Conservation (phyloP, 2,113 vertebrate species). For the Sialia sialis region DNA sequence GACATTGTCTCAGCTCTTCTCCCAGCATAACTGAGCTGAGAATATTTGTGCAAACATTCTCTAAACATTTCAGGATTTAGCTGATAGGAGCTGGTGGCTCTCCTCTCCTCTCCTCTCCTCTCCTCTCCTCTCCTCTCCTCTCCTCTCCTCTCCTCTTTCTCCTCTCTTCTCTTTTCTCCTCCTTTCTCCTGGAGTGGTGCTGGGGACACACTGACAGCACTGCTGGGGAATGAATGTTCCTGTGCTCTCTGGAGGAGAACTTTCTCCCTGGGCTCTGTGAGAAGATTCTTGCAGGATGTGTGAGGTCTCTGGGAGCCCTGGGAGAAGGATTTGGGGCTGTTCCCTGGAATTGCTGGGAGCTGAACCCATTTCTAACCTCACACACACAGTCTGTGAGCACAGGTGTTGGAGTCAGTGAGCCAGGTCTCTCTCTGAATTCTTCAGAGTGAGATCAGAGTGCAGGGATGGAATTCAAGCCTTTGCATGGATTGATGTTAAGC, state of each 20-base stretch:
- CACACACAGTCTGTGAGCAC: rapidly evolving
- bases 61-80: not conserved
- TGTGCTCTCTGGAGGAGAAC: not conserved
- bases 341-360: not conserved
- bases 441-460: too few species aligned
- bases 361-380: rapidly evolving
- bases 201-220: not conserved
- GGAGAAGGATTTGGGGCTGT: not conserved
- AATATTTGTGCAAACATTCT: not conserved
- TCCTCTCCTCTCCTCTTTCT: too few species aligned
- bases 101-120: too few species aligned
- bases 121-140: too few species aligned
- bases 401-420: too few species aligned
- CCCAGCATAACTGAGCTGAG: rapidly evolving
- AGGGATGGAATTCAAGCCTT: too few species aligned
- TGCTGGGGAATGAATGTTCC: rapidly evolving
- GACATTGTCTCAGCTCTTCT: not conserved
- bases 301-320: rapidly evolving
- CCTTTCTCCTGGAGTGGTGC: rapidly evolving
- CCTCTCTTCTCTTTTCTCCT: not conserved
- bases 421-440: too few species aligned
- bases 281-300: rapidly evolving
- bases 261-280: not conserved
- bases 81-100: not conserved
- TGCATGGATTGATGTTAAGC: too few species aligned